A percentile compares a stretch with the other conserved stretches of the same genome.
These are phyloP conservation scores for Celastrina argiolus DNA, from an alignment of 2,888 invertebrate species.

Conservation along the genomic window DNA sequence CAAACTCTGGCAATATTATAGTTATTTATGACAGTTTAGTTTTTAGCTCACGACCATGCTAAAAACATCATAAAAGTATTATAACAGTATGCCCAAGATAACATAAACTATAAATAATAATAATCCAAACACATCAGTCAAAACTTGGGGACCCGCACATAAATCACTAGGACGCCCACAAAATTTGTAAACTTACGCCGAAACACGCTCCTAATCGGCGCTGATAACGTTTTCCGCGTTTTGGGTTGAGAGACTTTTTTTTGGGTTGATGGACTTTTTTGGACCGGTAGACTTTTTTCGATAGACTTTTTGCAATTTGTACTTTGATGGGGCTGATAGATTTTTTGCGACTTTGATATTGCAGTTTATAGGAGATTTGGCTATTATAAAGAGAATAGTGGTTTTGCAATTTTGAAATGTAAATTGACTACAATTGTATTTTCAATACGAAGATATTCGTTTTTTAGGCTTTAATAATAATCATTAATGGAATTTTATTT, in stretches of 20 bases:
- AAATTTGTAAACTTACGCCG: background rate
- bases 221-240: background rate
- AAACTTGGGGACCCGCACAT: conserved; percentile 1
- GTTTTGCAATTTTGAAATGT: too few relatives aligned
- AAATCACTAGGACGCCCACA: background rate
- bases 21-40: too few relatives aligned
- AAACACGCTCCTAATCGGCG: background rate
- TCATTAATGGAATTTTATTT: too few relatives aligned
- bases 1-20: too few relatives aligned
- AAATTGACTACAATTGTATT: too few relatives aligned
- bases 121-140: background rate
- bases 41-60: too few relatives aligned
- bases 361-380: background rate
- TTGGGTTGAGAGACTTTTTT: background rate
- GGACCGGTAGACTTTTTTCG: background rate
- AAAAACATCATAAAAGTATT: too few relatives aligned
- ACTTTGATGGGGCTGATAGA: background rate
- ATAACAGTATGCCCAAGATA: too few relatives aligned
- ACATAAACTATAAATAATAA: conserved; percentile 3
- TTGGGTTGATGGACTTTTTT: background rate
- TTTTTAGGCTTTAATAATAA: too few relatives aligned
- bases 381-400: background rate
- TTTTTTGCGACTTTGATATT: background rate
- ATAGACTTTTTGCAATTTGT: background rate
- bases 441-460: too few relatives aligned